These are phyloP conservation scores for Acanthosepion lycidas DNA, from an alignment of 2,888 invertebrate genomes.

Conservation along the genomic window DNA sequence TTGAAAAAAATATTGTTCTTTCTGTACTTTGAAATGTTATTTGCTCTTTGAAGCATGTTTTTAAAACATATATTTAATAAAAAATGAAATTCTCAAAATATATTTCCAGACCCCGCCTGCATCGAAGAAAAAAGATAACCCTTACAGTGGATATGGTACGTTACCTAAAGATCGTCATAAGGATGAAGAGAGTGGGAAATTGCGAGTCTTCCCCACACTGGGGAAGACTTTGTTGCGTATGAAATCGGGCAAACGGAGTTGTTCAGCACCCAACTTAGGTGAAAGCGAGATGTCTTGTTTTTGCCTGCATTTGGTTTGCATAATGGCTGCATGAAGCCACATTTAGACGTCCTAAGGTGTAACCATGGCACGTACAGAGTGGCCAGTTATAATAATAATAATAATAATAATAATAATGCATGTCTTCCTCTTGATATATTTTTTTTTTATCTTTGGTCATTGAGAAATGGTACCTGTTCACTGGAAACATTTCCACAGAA, in stretches of 20 bases:
- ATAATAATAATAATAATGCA: background rate
- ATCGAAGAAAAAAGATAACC: constrained; percentile 54
- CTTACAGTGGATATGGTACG: constrained; percentile 67
- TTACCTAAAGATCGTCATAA: constrained; percentile 65
- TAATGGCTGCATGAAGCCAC: constrained; percentile 36
- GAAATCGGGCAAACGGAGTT: constrained; percentile 81
- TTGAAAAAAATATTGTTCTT: no score
- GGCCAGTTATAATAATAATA: background rate
- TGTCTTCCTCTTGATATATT: background rate
- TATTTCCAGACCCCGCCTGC: constrained; percentile 82
- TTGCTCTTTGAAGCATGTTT: no score
- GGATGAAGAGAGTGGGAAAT: constrained; percentile 49
- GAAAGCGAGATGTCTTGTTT: constrained; percentile 63
- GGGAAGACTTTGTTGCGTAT: constrained; percentile 80
- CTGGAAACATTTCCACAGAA: no score
- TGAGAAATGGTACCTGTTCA: no score
- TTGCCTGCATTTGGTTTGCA: constrained; percentile 45
- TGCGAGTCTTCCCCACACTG: constrained; percentile 76
- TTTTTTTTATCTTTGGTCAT: background rate
- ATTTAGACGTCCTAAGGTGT: background rate
- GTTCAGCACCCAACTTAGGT: constrained; percentile 95
- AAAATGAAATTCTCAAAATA: background rate
- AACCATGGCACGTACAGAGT: background rate
- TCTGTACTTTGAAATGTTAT: no score
- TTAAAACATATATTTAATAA: no score